phyloP scores from a whole-genome alignment of 2,797 vertebrate species.

The Etheostoma perlongum region DNA sequence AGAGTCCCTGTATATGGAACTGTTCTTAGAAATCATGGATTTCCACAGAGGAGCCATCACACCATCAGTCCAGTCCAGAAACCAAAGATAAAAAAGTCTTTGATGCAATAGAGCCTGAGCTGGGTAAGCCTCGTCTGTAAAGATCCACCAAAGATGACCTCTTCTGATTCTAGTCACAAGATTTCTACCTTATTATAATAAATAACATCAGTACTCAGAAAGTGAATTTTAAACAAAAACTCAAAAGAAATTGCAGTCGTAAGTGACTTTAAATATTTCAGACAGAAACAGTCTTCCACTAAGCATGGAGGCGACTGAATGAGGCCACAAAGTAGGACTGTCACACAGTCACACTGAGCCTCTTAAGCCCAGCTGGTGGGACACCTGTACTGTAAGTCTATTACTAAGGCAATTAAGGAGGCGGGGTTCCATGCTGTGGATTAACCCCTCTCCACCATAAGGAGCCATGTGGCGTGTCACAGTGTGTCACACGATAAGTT shows the following conservation, averaged over 20 bases:
- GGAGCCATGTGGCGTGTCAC: conserved; percentile 35
- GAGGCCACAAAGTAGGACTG: not conserved
- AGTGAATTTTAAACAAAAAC: not conserved
- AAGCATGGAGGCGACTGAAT: not conserved
- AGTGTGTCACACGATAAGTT: conserved; percentile 46
- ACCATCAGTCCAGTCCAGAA: not conserved
- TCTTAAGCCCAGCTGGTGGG: conserved; percentile 59
- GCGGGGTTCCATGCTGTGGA: conserved; percentile 49
- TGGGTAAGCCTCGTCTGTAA: not conserved
- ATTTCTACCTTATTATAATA: not conserved
- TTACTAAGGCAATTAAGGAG: conserved; percentile 60
- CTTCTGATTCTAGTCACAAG: not conserved
- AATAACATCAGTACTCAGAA: not conserved
- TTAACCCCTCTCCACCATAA: conserved; percentile 58
- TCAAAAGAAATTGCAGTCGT: not conserved
- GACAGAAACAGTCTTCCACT: conserved; percentile 1
- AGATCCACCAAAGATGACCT: not conserved
- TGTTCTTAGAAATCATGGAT: conserved; percentile 66
- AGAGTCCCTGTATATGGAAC: conserved; percentile 67
- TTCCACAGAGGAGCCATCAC: conserved; percentile 76
- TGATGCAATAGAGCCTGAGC: not conserved
- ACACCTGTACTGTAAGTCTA: conserved; percentile 45
- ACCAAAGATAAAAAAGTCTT: not conserved
- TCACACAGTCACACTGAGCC: conserved; percentile 35
- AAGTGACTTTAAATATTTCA: not conserved